Base-by-base conservation (phyloP, 2,113 vertebrate species). In the Nymphicus hollandicus region DNA sequence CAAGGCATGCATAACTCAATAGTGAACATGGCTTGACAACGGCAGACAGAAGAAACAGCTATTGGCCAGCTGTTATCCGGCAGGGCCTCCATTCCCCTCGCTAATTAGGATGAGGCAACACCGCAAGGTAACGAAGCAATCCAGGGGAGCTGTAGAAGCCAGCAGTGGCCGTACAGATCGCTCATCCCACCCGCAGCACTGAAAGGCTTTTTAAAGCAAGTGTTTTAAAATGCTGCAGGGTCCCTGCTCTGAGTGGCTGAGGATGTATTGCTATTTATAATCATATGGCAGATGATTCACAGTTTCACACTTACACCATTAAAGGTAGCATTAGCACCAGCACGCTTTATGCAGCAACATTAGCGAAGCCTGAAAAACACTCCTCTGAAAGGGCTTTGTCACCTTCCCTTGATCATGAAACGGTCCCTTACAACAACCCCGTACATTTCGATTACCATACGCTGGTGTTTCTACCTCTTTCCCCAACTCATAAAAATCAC, bases 401-500 rank as follows among this genome's bases (percentile, higher is more conserved):
- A 96, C 95, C 93, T 96, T 97, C 70, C 85, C 95, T 89, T 58
- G 78, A 78, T 92, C 19, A 35, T 86, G 88, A 95, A 97, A 95
- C 7, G 17, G 92, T 68, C 96, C 96, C 92, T 96, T 95, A 88
- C 91, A 85, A 93, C 85, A 90, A 50, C 46, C 78, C 88, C 12
- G 31, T 92, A 92, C 93, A 83, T 98, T 97, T 97, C 92, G 97
- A 93, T 96, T 97, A 96, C 91, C 90, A 9, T 24, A 15, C 3
- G 2, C 87, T 17, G 27, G 82, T 58, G 31, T 96, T 97, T 97
- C 94, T 97, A 33, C 89, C 77, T 97, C 94, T 96, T 97, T 97
- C 94, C 85, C 90, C 86, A 90, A 94, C 96, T 96, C 96, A 47
- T 98, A 98, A 98, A 98, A 98, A 97, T 98, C 97, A 93, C 97